These are phyloP conservation scores for Phoenicopterus ruber DNA, from an alignment of 2,113 vertebrate species.

Conservation along the genomic window DNA sequence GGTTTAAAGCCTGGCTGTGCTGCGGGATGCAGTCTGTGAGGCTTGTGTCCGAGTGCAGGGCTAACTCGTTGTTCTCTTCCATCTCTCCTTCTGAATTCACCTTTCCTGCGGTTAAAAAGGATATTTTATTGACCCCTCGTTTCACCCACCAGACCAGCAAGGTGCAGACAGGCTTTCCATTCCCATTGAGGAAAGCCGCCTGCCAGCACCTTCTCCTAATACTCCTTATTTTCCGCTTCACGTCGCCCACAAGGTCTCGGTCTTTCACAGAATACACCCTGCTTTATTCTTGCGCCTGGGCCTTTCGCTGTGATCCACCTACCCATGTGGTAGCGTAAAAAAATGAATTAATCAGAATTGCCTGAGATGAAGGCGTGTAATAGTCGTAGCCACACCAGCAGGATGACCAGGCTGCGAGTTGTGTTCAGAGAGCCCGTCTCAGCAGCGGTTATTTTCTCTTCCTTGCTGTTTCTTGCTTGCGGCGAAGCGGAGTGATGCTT, in stretches of 20 bases:
- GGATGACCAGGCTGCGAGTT: not conserved
- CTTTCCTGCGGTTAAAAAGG: not conserved
- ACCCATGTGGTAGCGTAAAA: not conserved
- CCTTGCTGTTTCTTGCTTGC: not conserved
- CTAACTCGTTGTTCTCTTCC: not conserved
- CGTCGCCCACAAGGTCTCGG: rapidly evolving
- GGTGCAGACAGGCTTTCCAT: not conserved
- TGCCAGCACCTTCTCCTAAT: not conserved
- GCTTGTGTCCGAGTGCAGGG: not conserved
- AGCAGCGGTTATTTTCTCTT: not conserved
- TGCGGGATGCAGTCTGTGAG: not conserved
- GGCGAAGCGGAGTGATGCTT: not conserved
- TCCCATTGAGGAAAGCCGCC: not conserved
- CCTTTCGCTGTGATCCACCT: not conserved
- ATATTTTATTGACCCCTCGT: not conserved
- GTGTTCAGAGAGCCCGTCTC: not conserved
- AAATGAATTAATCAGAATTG: not conserved
- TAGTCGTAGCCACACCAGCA: rapidly evolving
- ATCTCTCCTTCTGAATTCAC: not conserved
- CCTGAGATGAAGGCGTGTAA: not conserved
- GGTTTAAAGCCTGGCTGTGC: not conserved
- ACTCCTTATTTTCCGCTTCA: not conserved
- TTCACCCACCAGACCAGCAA: not conserved
- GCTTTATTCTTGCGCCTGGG: not conserved
- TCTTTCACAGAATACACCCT: not conserved